These are phyloP conservation scores for Dermatemys mawii DNA, from an alignment of 2,113 vertebrate species.

Conservation along the genomic window DNA sequence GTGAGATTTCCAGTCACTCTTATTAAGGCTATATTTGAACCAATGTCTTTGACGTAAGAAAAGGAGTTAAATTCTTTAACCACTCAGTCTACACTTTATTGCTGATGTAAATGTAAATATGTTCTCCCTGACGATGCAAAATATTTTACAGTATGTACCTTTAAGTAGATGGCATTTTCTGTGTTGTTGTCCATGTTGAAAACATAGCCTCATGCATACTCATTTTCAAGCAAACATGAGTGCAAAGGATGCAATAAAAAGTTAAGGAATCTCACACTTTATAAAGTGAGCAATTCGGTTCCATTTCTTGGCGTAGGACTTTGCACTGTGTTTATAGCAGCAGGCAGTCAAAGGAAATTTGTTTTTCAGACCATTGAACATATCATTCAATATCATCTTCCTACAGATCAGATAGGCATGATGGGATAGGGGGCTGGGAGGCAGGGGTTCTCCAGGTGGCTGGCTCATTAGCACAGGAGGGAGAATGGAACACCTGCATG, in stretches of 20 bases:
- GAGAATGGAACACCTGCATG: conserved; percentile 43
- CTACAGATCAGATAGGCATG: background rate
- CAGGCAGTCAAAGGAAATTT: background rate
- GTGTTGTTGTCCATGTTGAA: conserved; percentile 1
- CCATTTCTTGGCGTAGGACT: background rate
- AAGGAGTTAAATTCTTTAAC: conserved; percentile 50
- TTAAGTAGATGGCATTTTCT: background rate
- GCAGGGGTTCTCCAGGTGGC: background rate
- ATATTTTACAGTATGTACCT: background rate
- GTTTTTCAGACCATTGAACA: background rate
- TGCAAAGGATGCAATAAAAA: conserved; percentile 14
- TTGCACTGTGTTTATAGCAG: background rate
- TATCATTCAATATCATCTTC: background rate
- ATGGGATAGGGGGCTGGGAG: background rate
- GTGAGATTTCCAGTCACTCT: conserved; percentile 24
- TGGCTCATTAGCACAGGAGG: conserved; percentile 8
- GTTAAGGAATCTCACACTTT: background rate
- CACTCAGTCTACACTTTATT: conserved; percentile 14
- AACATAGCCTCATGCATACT: background rate
- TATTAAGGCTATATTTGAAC: conserved; percentile 27
- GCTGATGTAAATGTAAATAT: conserved; percentile 24
- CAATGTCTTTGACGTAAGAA: conserved; percentile 10
- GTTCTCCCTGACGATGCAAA: background rate
- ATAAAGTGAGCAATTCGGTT: background rate
- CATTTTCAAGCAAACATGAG: conserved; percentile 33